Evolutionary conservation across 92 coral and sea anemone genomes (phyloP).

Genomic region (Epizoanthus ramosus): DNA sequence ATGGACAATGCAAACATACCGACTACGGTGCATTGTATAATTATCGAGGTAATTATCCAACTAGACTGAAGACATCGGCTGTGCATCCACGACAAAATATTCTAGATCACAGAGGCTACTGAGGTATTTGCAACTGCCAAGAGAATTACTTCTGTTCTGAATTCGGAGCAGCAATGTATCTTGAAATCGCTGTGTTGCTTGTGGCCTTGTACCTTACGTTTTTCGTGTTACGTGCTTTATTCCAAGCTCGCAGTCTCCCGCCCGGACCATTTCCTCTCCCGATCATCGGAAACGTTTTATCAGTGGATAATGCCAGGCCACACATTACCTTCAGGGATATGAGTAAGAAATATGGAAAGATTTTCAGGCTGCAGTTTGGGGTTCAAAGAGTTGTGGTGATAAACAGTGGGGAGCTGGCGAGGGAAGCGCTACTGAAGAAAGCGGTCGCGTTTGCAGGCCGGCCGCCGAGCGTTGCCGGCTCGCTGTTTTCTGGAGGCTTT

Average conservation of each 20-base stretch:
- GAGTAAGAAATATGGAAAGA: conserved; percentile 68
- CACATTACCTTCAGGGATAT: conserved; percentile 65
- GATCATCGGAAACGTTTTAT: conserved; percentile 72
- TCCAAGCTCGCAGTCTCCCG: conserved; percentile 65
- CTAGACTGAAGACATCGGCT: too few relatives aligned
- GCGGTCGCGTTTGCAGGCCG: conserved; percentile 78
- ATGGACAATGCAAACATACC: too few relatives aligned
- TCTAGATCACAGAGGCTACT: too few relatives aligned
- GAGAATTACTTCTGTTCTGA: too few relatives aligned
- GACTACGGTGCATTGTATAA: too few relatives aligned
- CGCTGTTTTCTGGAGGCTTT: conserved; percentile 59
- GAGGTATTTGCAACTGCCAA: too few relatives aligned
- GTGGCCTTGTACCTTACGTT: background rate
- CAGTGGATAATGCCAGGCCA: conserved; percentile 62
- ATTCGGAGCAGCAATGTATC: background rate
- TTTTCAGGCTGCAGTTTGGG: conserved; percentile 74
- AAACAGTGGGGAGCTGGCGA: conserved; percentile 71
- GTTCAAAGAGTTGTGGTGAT: conserved; percentile 67
- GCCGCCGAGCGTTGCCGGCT: conserved; percentile 72
- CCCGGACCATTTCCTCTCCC: conserved; percentile 93
- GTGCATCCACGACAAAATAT: too few relatives aligned
- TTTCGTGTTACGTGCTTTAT: conserved; percentile 30
- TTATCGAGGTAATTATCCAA: too few relatives aligned
- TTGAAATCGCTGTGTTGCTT: background rate
- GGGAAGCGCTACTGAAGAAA: conserved; percentile 77